These are phyloP conservation scores for Plebejus anna DNA, from an alignment of 2,888 invertebrate genomes.

Conservation along the genomic window DNA sequence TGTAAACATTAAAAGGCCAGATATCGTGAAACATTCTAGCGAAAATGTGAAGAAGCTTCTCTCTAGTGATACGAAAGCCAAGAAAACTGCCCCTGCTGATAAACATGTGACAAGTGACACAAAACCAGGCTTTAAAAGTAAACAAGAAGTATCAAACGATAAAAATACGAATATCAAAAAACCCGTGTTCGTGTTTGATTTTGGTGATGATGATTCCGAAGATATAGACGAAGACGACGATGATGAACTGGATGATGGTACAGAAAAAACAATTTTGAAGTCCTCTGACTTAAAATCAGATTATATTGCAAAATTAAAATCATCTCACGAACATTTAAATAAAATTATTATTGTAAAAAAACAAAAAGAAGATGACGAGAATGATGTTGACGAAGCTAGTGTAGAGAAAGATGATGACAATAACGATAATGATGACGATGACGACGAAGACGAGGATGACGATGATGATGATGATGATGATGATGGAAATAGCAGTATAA, in stretches of 20 bases:
- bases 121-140: conserved; percentile 20
- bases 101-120: conserved; percentile 15
- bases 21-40: conserved; percentile 57
- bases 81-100: conserved; percentile 1
- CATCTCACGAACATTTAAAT: conserved; percentile 14
- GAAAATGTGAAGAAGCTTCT: conserved; percentile 57
- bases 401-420: conserved; percentile 38
- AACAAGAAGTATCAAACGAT: not conserved
- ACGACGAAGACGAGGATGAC: conserved; percentile 41
- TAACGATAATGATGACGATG: conserved; percentile 39
- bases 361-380: conserved; percentile 39
- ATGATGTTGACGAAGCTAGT: conserved; percentile 41
- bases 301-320: conserved; percentile 22
- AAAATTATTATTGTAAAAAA: conserved; percentile 29
- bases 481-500: conserved; percentile 36
- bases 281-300: conserved; percentile 8
- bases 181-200: conserved; percentile 36
- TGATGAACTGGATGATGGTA: conserved; percentile 31
- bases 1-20: conserved; percentile 59
- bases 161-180: conserved; percentile 34
- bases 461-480: conserved; percentile 40
- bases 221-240: conserved; percentile 37
- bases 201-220: conserved; percentile 35
- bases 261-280: not conserved
- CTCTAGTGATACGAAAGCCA: conserved; percentile 30